phyloP scores from a whole-genome alignment of 2,888 invertebrate species.

The Myopa tessellatipennis region DNA sequence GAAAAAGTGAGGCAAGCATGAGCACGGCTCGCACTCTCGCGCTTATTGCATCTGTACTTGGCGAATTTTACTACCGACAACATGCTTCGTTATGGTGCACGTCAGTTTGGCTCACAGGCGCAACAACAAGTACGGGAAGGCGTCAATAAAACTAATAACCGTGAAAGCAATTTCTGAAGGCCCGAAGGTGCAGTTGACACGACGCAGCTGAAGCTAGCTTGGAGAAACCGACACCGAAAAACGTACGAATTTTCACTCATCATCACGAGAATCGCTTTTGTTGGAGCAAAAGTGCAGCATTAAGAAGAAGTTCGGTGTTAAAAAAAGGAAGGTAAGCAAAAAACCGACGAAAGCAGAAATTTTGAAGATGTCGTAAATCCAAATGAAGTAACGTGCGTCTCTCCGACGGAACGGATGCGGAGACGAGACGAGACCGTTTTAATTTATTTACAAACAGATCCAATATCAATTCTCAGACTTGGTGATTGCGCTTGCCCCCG shows the following conservation, averaged over 20 bases:
- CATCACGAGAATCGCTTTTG: background rate
- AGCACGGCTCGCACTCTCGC: background rate
- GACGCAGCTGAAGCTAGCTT: background rate
- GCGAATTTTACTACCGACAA: conserved; percentile 13
- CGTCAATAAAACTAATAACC: conserved; percentile 57
- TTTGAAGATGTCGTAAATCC: background rate
- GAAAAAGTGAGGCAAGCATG: background rate
- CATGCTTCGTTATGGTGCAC: conserved; percentile 15
- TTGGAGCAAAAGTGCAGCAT: conserved; percentile 11
- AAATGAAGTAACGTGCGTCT: background rate
- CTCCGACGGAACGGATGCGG: background rate
- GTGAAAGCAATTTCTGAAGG: conserved; percentile 51
- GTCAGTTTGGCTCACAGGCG: conserved; percentile 25
- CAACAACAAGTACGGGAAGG: conserved; percentile 37
- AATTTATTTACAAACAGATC: conserved; percentile 26
- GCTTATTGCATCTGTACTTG: conserved; percentile 13
- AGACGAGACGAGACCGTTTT: conserved; percentile 23
- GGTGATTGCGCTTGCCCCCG: too few species aligned
- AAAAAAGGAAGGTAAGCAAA: background rate
- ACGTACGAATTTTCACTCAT: conserved; percentile 49
- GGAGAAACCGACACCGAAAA: background rate
- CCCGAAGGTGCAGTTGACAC: background rate
- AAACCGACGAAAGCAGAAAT: background rate
- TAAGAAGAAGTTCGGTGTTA: background rate
- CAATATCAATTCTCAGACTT: conserved; percentile 2